Percentiles rank a stretch among this genome's conserved stretches.
These are phyloP conservation scores for Perognathus longimembris DNA, from an alignment of 2,113 vertebrate species.

Conservation along the genomic window DNA sequence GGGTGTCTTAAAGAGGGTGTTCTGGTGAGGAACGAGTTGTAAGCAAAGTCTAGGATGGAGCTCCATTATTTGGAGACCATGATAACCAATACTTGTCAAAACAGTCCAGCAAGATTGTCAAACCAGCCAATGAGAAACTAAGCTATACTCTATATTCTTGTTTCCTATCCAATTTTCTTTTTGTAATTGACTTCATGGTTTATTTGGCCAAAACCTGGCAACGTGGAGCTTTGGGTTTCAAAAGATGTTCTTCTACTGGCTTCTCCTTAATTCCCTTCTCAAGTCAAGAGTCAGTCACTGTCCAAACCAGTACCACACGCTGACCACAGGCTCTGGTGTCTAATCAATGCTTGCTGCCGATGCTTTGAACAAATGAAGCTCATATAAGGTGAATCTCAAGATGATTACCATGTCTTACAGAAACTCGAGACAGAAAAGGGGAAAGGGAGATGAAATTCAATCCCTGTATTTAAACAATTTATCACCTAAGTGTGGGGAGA, in stretches of 20 bases:
- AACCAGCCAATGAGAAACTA: background rate
- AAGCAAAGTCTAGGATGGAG: background rate
- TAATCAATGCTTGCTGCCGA: background rate
- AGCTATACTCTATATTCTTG: background rate
- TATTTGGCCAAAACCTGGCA: background rate
- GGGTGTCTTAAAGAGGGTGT: background rate
- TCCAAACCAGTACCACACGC: background rate
- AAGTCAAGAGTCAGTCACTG: background rate
- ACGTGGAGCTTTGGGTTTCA: background rate
- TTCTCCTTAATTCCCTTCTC: background rate
- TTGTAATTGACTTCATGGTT: background rate
- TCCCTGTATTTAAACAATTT: background rate
- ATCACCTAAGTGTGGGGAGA: background rate
- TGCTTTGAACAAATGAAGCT: background rate
- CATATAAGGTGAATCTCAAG: background rate
- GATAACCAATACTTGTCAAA: background rate
- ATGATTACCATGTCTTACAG: background rate
- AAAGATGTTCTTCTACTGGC: background rate
- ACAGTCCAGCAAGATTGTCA: background rate
- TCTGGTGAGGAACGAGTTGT: background rate
- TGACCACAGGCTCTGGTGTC: background rate
- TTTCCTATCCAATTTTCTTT: background rate
- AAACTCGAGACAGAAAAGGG: background rate
- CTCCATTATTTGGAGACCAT: background rate
- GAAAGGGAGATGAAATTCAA: background rate